phyloP scores from a whole-genome alignment of 2,888 invertebrate species.

The Griposia aprilina region DNA sequence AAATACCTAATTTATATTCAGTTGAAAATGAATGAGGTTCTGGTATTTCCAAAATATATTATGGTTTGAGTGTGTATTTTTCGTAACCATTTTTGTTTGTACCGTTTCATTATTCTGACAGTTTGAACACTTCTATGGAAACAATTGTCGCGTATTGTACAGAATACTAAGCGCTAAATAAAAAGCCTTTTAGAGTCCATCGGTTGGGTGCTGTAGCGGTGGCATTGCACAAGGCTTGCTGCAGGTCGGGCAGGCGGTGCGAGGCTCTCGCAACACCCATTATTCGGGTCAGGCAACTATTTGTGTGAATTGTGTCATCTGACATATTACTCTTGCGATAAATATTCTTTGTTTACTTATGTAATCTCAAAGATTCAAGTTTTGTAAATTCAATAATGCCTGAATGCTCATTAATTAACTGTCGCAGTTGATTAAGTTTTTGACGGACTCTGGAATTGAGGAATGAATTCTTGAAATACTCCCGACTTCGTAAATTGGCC shows the following conservation, averaged over 20 bases:
- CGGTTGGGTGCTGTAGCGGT: slow-evolving; percentile 71
- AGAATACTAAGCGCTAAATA: slow-evolving; percentile 13
- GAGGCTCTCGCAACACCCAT: slow-evolving; percentile 87
- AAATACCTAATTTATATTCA: neutral
- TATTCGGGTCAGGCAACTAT: slow-evolving; percentile 89
- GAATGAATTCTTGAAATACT: neutral
- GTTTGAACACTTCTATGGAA: neutral
- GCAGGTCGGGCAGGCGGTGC: slow-evolving; percentile 85
- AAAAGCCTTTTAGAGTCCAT: slow-evolving; percentile 54
- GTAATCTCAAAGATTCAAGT: slow-evolving; percentile 35
- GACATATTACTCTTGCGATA: slow-evolving; percentile 81
- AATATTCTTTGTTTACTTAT: slow-evolving; percentile 73
- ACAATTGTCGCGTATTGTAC: neutral
- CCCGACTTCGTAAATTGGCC: neutral
- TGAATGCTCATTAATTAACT: neutral
- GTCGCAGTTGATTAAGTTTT: neutral
- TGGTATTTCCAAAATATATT: neutral
- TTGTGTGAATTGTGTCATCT: slow-evolving; percentile 90
- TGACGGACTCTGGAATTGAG: neutral
- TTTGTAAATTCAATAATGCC: slow-evolving; percentile 14
- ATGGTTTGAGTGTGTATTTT: neutral
- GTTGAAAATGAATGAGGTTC: neutral
- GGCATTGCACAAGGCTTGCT: slow-evolving; percentile 88
- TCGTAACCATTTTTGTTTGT: neutral
- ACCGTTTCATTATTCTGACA: neutral